Evolutionary conservation across 1,140 invertebrate genomes (phyloP).

Genomic region (Lepidurus couesii): DNA sequence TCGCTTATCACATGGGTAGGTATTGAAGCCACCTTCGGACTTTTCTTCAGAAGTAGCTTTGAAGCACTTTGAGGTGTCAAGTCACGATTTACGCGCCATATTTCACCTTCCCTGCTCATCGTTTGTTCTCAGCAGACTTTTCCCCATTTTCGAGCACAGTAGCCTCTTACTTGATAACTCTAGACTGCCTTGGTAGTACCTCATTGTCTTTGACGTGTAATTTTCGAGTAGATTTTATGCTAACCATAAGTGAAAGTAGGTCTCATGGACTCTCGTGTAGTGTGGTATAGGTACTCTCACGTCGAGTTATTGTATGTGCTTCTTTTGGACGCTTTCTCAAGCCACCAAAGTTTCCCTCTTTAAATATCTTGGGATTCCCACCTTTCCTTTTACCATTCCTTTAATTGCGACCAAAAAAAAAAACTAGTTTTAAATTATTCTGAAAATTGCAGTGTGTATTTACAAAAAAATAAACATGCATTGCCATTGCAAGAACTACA

Average conservation of each 20-base stretch:
- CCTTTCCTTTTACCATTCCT: neutral
- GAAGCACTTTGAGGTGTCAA: neutral
- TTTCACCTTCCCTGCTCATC: no score
- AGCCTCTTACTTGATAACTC: no score
- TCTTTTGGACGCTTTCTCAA: neutral
- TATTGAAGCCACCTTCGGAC: neutral
- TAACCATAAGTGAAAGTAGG: slow-evolving; percentile 19
- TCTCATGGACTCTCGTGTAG: neutral
- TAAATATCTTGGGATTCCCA: neutral
- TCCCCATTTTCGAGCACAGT: no score
- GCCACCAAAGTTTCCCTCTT: neutral
- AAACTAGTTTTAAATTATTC: neutral
- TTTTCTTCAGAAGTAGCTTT: neutral
- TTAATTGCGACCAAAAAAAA: neutral
- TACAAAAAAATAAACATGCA: neutral
- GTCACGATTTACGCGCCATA: neutral
- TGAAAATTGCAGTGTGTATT: slow-evolving; percentile 16
- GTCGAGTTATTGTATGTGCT: no score
- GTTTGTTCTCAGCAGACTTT: no score
- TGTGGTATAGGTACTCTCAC: no score
- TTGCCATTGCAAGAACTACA: neutral
- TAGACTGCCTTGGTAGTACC: no score
- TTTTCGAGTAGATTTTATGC: neutral
- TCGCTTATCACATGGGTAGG: no score
- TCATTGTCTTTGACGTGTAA: no score